These are phyloP conservation scores for Hemibagrus wyckioides DNA, from an alignment of 2,113 vertebrate species.

Conservation along the genomic window DNA sequence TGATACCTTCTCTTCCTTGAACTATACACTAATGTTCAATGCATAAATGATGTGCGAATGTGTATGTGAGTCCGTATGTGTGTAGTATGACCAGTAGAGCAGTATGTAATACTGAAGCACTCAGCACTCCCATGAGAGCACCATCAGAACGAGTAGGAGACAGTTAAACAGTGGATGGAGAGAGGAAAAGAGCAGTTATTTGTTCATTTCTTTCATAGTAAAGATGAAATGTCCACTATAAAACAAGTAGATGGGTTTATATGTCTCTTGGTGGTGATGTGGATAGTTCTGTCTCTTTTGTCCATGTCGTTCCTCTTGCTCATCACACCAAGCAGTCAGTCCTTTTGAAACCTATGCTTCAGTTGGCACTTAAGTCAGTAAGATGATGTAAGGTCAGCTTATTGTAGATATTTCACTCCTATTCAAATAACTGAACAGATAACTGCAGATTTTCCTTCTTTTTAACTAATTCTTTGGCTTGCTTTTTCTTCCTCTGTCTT, in stretches of 20 bases:
- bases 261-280: conserved; percentile 13
- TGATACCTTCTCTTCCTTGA: background rate
- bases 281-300: conserved; percentile 20
- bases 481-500: background rate
- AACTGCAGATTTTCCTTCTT: conserved; percentile 11
- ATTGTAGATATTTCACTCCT: conserved; percentile 11
- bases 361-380: background rate
- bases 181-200: background rate
- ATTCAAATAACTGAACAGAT: conserved; percentile 12
- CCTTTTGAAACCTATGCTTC: background rate
- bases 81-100: conserved; percentile 3
- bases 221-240: conserved; percentile 30
- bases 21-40: background rate
- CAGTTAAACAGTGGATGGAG: conserved; percentile 26
- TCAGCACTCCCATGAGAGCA: conserved; percentile 16
- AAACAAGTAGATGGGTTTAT: conserved; percentile 17
- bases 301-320: conserved; percentile 13
- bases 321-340: background rate
- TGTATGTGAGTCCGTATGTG: background rate
- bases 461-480: background rate
- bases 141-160: conserved; percentile 20
- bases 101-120: conserved; percentile 27
- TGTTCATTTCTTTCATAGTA: conserved; percentile 9
- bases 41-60: background rate
- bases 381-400: background rate